These are phyloP conservation scores for Bicyclus anynana DNA, from an alignment of 1,140 invertebrate species.

Conservation along the genomic window DNA sequence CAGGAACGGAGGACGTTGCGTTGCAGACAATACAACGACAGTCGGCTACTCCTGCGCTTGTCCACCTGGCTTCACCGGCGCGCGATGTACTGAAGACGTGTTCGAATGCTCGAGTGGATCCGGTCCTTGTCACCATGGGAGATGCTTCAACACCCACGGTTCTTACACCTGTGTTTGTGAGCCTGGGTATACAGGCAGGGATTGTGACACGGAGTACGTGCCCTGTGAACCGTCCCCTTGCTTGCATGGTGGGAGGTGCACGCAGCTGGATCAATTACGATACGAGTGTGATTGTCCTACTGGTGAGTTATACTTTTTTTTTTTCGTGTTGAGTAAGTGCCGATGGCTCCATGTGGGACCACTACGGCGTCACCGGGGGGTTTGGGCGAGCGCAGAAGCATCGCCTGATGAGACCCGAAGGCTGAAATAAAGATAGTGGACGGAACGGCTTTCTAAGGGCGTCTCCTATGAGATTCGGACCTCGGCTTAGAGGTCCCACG, in stretches of 20 bases:
- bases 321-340: no score
- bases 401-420: no score
- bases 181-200: conserved; percentile 91
- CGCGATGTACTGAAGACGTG: conserved; percentile 91
- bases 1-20: conserved; percentile 90
- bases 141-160: conserved; percentile 92
- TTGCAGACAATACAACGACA: conserved; percentile 78
- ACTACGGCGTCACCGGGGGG: no score
- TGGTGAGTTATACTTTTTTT: conserved; percentile 81
- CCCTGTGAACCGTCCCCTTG: conserved; percentile 95
- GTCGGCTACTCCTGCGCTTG: conserved; percentile 88
- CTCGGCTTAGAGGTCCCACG: no score
- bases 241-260: conserved; percentile 91
- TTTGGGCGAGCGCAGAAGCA: no score
- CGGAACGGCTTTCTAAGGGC: no score
- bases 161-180: conserved; percentile 95
- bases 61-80: conserved; percentile 91
- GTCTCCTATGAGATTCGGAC: no score
- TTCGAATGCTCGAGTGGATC: conserved; percentile 88
- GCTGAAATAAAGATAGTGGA: no score
- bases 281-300: conserved; percentile 92
- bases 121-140: conserved; percentile 88
- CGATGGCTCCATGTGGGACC: no score
- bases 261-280: conserved; percentile 83
- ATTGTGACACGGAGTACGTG: conserved; percentile 93